Evolutionary conservation across 92 coral and sea anemone species (phyloP).

Genomic region (Phenganax stokvisi): DNA sequence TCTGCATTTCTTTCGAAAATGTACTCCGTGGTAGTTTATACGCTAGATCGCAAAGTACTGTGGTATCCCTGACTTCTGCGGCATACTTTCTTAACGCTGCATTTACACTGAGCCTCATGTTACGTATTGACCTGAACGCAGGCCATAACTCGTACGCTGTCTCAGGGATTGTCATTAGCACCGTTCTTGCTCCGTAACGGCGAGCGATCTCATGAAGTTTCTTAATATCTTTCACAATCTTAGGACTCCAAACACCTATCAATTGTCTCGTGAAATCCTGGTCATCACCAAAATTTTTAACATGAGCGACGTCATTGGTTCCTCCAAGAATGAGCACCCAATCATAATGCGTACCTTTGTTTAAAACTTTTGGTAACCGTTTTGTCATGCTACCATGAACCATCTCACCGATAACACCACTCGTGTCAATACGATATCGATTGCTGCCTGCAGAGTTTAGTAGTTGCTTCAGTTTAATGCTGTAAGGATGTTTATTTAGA

Average conservation of each 20-base stretch:
- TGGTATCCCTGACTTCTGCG: constrained; percentile 66
- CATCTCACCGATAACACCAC: constrained; percentile 90
- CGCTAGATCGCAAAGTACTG: constrained; percentile 88
- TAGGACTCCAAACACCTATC: constrained; percentile 84
- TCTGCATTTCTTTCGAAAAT: constrained; percentile 64
- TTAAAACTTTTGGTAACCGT: constrained; percentile 78
- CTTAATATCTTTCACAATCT: constrained; percentile 77
- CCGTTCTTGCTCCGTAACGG: constrained; percentile 76
- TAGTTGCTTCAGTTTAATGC: constrained; percentile 63
- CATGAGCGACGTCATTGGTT: constrained; percentile 98
- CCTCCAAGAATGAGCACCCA: constrained; percentile 96
- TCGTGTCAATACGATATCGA: constrained; percentile 59
- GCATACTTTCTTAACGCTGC: constrained; percentile 74
- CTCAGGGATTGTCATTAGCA: constrained; percentile 88
- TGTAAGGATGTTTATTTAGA: constrained; percentile 69
- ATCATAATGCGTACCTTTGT: constrained; percentile 83
- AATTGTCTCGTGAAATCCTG: constrained; percentile 89
- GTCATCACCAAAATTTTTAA: constrained; percentile 96
- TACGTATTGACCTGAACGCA: constrained; percentile 69
- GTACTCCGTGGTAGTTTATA: constrained; percentile 72
- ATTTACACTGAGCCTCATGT: constrained; percentile 81
- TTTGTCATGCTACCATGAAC: constrained; percentile 93
- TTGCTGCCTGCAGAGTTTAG: constrained; percentile 55
- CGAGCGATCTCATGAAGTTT: constrained; percentile 75
- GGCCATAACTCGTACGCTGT: constrained; percentile 97